These are phyloP conservation scores for Protophormia terraenovae DNA, from an alignment of 2,888 invertebrate species.

Conservation along the genomic window DNA sequence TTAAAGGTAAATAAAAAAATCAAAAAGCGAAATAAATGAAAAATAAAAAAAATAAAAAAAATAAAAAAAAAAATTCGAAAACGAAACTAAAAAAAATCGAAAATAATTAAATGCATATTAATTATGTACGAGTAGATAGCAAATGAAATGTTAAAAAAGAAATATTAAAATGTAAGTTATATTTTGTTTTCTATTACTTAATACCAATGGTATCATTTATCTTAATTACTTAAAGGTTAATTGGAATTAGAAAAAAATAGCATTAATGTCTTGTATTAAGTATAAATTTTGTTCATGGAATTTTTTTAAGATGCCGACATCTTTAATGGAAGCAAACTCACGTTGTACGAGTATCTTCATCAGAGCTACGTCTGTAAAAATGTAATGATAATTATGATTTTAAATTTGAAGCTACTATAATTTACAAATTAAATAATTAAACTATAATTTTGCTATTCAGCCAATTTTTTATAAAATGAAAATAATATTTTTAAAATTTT, in stretches of 20 bases:
- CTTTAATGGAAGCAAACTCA: slow-evolving; percentile 74
- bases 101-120: slow-evolving; percentile 16
- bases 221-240: slow-evolving; percentile 32
- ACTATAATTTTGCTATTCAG: too few species aligned
- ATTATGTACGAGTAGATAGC: background rate
- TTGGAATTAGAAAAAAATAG: slow-evolving; percentile 26
- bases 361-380: slow-evolving; percentile 78
- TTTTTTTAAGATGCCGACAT: slow-evolving; percentile 52
- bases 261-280: background rate
- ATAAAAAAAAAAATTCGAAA: background rate
- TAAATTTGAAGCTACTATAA: background rate
- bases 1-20: slow-evolving; percentile 40
- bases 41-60: background rate
- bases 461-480: too few species aligned
- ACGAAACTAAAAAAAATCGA: background rate
- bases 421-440: too few species aligned
- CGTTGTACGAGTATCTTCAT: slow-evolving; percentile 79
- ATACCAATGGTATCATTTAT: slow-evolving; percentile 20
- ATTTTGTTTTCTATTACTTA: background rate
- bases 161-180: background rate
- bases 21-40: background rate
- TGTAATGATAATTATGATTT: slow-evolving; percentile 35
- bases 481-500: too few species aligned
- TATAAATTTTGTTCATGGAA: background rate
- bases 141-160: background rate